These are phyloP conservation scores for Rhabdophis nuchalis DNA, from an alignment of 2,797 vertebrate species.

Conservation along the genomic window DNA sequence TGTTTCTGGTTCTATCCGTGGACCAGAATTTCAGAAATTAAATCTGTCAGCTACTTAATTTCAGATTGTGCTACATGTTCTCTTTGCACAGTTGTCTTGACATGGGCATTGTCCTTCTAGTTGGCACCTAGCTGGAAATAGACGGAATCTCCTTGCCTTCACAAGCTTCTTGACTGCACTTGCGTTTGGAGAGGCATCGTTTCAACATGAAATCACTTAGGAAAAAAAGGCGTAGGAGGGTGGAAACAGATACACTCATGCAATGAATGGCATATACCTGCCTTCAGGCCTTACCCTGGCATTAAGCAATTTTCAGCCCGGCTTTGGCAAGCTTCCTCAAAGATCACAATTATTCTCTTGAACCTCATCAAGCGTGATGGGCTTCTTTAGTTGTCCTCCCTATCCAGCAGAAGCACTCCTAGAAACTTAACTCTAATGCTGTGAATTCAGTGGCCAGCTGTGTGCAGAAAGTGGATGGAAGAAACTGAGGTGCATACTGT, in stretches of 20 bases:
- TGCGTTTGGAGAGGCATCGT: neutral
- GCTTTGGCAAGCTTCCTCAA: neutral
- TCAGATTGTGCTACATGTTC: neutral
- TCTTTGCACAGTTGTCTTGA: neutral
- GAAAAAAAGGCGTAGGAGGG: neutral
- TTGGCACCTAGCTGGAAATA: neutral
- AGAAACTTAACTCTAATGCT: neutral
- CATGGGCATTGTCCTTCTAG: neutral
- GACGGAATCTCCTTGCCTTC: neutral
- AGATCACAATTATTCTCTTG: neutral
- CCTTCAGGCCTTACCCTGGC: neutral
- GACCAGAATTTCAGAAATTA: neutral
- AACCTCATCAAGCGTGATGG: no score
- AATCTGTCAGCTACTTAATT: neutral
- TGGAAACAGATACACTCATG: neutral
- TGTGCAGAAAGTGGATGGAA: neutral
- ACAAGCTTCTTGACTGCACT: neutral
- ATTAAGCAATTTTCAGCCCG: neutral
- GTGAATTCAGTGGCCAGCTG: neutral
- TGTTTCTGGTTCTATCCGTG: neutral
- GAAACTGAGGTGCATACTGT: neutral
- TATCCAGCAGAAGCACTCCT: neutral
- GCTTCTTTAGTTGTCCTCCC: neutral
- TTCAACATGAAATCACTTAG: neutral
- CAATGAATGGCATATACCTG: neutral